Evolutionary conservation across 2,113 vertebrate genomes (phyloP).

Genomic region (Serilophus lunatus): DNA sequence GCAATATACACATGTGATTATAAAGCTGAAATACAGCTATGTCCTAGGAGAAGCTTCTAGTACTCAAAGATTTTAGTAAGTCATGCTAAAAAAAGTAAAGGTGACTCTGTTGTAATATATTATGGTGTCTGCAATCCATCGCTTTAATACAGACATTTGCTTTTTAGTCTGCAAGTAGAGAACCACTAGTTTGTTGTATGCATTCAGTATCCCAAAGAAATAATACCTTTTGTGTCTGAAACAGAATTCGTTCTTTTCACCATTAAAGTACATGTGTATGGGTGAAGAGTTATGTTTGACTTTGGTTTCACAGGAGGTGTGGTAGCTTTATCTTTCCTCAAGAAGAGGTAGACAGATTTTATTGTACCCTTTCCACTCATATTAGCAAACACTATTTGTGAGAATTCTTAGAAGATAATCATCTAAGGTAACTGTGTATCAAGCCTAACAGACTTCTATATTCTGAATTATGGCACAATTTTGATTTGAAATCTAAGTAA

Average conservation of each 20-base stretch:
- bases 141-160: background rate
- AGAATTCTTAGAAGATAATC: background rate
- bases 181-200: background rate
- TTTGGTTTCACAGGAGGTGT: background rate
- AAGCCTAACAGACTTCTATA: background rate
- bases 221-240: slow-evolving; percentile 5
- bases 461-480: background rate
- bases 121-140: background rate
- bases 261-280: background rate
- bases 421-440: background rate
- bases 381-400: background rate
- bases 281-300: background rate
- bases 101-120: background rate
- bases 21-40: background rate
- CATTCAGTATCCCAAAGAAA: slow-evolving; percentile 14
- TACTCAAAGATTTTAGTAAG: background rate
- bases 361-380: background rate
- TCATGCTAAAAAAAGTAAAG: background rate
- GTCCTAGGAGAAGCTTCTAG: background rate
- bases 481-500: background rate
- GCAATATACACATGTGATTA: background rate
- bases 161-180: background rate
- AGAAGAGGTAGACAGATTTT: background rate
- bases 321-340: background rate
- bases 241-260: background rate